Percentiles rank a stretch among this genome's conserved stretches.
phyloP scores from a whole-genome alignment of 2,797 vertebrate species.

The Rhabdomys pumilio region DNA sequence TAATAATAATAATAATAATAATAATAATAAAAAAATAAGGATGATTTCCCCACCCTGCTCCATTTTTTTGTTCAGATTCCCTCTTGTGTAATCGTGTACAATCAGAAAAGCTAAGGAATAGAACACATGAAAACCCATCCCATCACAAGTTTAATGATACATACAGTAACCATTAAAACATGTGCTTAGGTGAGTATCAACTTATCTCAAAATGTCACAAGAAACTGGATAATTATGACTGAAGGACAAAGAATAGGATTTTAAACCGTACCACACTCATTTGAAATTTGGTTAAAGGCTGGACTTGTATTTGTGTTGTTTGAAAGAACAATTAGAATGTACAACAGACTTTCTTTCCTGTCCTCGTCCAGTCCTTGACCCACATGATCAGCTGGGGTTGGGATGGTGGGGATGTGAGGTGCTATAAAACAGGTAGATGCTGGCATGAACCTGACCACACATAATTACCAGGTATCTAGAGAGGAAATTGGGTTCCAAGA shows the following conservation, averaged over 20 bases:
- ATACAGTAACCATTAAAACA: constrained; percentile 30
- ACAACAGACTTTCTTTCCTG: neutral
- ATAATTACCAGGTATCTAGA: neutral
- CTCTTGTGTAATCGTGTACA: neutral
- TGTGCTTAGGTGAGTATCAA: neutral
- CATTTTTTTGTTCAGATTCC: neutral
- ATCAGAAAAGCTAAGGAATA: constrained; percentile 33
- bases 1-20: neutral
- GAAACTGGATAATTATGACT: neutral
- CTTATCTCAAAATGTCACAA: neutral
- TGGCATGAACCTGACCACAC: neutral
- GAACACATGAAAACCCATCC: neutral
- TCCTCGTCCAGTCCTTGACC: neutral
- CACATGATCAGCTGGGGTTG: neutral
- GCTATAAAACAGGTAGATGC: neutral
- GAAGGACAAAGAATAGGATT: constrained; percentile 21
- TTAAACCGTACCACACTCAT: constrained; percentile 34
- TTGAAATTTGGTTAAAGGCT: constrained; percentile 9
- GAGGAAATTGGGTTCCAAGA: neutral
- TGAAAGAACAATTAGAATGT: constrained; percentile 51
- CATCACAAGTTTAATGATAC: neutral
- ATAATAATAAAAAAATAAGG: neutral
- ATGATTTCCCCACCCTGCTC: neutral
- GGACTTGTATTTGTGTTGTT: constrained; percentile 16
- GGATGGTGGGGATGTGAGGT: neutral